Percentiles rank a stretch among this genome's conserved stretches.
Conservation (phyloP, 2,888 invertebrate genomes). For the Euzophera pinguis region DNA sequence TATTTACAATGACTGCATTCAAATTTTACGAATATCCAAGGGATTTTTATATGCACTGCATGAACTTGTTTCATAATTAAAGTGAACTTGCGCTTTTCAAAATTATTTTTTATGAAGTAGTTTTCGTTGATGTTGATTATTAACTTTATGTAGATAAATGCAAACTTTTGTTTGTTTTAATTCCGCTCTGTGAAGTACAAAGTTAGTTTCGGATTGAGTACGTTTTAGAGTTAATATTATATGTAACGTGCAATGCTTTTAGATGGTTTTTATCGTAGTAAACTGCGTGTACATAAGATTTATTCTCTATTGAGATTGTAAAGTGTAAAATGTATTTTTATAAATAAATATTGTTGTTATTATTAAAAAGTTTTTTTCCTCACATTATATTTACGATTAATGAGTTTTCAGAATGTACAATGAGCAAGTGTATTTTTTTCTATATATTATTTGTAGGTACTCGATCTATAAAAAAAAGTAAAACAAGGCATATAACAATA, state of each 20-base stretch:
- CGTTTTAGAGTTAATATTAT: conserved; percentile 22
- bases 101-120: background rate
- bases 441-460: no score
- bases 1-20: background rate
- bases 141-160: background rate
- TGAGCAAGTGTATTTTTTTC: no score
- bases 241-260: conserved; percentile 42
- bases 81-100: no score
- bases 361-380: conserved; percentile 14
- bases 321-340: conserved; percentile 60
- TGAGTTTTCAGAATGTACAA: no score
- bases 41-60: no score
- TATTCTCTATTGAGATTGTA: conserved; percentile 70
- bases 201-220: conserved; percentile 29
- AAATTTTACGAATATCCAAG: no score
- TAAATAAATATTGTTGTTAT: conserved; percentile 57
- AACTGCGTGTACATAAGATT: conserved; percentile 50
- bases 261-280: conserved; percentile 43
- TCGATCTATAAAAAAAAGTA: background rate
- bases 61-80: no score
- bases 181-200: conserved; percentile 36
- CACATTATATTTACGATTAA: no score
- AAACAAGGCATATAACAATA: conserved; percentile 21
- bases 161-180: conserved; percentile 2
- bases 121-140: background rate